Conservation (phyloP, 35 echinoderm and acorn worm genomes). For the Heliocidaris erythrogramma region DNA sequence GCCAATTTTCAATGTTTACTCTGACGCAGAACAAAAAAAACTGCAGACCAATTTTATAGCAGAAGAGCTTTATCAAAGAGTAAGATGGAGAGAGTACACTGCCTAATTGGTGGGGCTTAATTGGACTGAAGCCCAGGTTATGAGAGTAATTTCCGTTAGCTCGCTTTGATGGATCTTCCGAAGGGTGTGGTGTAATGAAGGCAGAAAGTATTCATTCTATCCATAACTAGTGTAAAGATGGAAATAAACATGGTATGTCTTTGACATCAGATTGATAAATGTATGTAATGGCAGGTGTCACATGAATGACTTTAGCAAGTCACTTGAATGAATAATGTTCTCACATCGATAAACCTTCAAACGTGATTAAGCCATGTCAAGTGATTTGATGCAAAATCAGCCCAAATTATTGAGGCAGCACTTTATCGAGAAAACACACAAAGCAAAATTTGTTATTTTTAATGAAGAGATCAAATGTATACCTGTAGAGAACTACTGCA, state of each 20-base stretch:
- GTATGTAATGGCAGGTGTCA: background rate
- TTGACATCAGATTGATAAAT: background rate
- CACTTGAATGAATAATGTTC: background rate
- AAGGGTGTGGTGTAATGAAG: background rate
- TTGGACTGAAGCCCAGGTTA: background rate
- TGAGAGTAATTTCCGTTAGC: background rate
- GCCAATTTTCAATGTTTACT: background rate
- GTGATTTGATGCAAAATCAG: background rate
- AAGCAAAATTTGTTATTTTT: too few relatives aligned
- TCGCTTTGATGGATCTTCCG: background rate
- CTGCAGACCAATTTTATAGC: background rate
- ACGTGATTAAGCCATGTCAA: background rate
- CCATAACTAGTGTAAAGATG: background rate
- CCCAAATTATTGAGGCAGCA: too few relatives aligned
- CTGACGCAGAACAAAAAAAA: background rate
- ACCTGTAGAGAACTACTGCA: too few relatives aligned
- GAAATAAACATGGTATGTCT: background rate
- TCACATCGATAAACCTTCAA: background rate
- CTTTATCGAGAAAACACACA: too few relatives aligned
- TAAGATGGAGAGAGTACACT: background rate
- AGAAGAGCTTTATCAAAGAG: background rate
- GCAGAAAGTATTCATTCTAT: background rate
- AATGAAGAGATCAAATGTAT: too few relatives aligned
- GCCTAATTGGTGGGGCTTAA: background rate
- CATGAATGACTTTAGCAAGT: background rate